Percentiles rank a stretch among this genome's conserved stretches.
Conservation (phyloP, 1,140 invertebrate species). For the Atta texana region DNA sequence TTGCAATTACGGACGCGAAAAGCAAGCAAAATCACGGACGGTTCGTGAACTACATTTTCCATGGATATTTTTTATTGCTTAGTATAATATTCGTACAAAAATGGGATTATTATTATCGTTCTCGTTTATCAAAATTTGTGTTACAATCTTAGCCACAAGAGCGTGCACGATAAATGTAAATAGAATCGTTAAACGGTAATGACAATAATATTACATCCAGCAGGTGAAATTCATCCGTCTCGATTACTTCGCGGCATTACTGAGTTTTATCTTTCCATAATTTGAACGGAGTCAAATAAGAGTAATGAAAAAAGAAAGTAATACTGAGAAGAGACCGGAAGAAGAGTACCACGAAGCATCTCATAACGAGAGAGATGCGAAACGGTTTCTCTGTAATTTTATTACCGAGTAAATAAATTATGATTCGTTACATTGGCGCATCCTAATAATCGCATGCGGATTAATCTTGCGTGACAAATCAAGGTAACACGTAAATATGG, state of each 20-base stretch:
- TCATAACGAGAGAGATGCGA: slow-evolving; percentile 9
- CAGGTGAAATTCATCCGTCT: slow-evolving; percentile 32
- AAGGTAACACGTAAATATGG: neutral
- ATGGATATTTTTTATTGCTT: neutral
- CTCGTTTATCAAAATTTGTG: neutral
- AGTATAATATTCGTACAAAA: slow-evolving; percentile 17
- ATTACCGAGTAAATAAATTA: slow-evolving; percentile 20
- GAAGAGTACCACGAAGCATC: slow-evolving; percentile 20
- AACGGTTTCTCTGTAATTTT: slow-evolving; percentile 41
- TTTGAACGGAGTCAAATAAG: slow-evolving; percentile 33
- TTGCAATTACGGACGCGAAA: slow-evolving; percentile 27
- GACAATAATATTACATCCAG: slow-evolving; percentile 33
- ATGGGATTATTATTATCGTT: neutral
- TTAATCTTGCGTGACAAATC: slow-evolving; percentile 36
- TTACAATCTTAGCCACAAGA: slow-evolving; percentile 5
- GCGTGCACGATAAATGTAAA: slow-evolving; percentile 20
- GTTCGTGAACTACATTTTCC: slow-evolving; percentile 16
- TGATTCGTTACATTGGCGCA: slow-evolving; percentile 5
- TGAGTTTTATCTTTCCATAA: slow-evolving; percentile 25
- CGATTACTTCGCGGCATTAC: slow-evolving; percentile 16
- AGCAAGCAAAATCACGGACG: slow-evolving; percentile 27
- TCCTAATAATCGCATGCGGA: slow-evolving; percentile 21
- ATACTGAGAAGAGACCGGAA: slow-evolving; percentile 9
- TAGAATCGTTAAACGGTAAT: slow-evolving; percentile 15
- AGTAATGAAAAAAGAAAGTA: slow-evolving; percentile 18